phyloP scores from a whole-genome alignment of 2,797 vertebrate species.

The Micromesistius poutassou region DNA sequence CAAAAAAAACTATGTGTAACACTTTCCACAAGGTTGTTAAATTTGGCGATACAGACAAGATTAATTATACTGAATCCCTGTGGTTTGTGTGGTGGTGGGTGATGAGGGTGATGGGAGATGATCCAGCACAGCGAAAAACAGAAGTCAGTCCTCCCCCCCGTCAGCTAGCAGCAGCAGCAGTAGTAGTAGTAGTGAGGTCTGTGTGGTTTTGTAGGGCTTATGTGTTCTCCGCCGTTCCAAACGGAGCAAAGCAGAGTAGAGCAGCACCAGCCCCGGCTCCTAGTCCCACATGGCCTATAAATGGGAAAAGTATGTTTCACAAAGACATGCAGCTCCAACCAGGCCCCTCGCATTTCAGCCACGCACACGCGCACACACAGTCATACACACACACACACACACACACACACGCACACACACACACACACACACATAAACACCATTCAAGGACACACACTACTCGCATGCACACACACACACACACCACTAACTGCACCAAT shows the following conservation, averaged over 20 bases:
- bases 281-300: conserved; percentile 33
- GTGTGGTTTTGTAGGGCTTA: conserved; percentile 25
- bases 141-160: neutral
- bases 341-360: conserved; percentile 27
- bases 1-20: neutral
- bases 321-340: conserved; percentile 14
- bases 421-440: neutral
- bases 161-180: conserved; percentile 12
- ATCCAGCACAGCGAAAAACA: neutral
- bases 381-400: neutral
- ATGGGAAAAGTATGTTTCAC: conserved; percentile 31
- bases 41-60: neutral
- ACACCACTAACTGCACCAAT: neutral
- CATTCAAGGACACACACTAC: too few species aligned
- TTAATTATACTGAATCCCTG: neutral
- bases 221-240: conserved; percentile 31
- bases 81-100: too few species aligned
- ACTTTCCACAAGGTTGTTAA: neutral
- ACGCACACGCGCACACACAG: conserved; percentile 14
- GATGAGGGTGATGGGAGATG: too few species aligned
- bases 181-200: conserved; percentile 5
- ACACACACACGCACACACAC: neutral
- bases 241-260: neutral
- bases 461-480: neutral
- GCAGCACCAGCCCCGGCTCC: conserved; percentile 2